phyloP scores from a whole-genome alignment of 2,797 vertebrate species.

The Odontamblyopus lacepedii region DNA sequence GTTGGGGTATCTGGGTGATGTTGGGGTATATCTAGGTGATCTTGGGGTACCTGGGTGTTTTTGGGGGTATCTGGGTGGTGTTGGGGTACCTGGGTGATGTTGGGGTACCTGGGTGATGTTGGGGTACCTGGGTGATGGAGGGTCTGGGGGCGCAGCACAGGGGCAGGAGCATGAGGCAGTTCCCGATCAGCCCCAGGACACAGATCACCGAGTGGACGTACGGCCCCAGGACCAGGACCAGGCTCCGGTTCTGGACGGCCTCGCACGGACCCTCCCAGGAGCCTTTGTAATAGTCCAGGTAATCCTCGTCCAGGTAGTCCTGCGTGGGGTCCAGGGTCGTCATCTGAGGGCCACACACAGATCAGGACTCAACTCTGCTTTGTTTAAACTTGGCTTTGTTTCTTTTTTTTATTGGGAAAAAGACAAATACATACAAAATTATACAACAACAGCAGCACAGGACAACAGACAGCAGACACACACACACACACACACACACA shows the following conservation, averaged over 20 bases:
- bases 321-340: not conserved
- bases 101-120: not conserved
- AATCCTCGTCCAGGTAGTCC: not conserved
- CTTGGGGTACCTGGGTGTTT: too few species aligned
- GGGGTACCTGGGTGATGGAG: slow-evolving; percentile 1
- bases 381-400: too few species aligned
- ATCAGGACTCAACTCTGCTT: too few species aligned
- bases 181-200: slow-evolving; percentile 3
- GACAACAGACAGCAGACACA: too few species aligned
- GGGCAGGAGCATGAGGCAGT: not conserved
- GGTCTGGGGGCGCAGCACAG: not conserved
- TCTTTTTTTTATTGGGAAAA: too few species aligned
- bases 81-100: too few species aligned
- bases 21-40: too few species aligned
- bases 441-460: too few species aligned
- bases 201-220: slow-evolving; percentile 1
- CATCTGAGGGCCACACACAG: not conserved
- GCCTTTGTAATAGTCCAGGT: not conserved
- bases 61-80: too few species aligned
- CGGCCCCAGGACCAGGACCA: not conserved
- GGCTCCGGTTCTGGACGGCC: not conserved
- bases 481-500: too few species aligned
- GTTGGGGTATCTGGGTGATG: too few species aligned
- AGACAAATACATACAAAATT: too few species aligned
- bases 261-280: not conserved